Evolutionary conservation across 2,113 vertebrate genomes (phyloP).

Genomic region (Cyanoderma ruficeps): DNA sequence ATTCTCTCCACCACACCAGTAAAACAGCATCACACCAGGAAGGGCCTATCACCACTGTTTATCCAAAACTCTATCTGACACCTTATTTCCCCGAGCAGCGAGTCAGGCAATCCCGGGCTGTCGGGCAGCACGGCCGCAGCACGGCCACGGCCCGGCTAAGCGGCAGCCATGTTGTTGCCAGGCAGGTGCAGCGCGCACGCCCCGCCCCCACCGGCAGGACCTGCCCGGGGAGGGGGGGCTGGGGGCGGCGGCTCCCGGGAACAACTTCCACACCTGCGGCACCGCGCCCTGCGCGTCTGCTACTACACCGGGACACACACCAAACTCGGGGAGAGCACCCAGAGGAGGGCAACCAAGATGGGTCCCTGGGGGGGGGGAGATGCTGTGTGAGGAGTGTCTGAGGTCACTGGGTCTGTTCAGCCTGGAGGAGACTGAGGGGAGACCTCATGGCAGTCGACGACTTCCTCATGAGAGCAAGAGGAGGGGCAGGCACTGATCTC

Average conservation of each 20-base stretch:
- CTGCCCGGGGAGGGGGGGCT: too few species aligned
- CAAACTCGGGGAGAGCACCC: neutral
- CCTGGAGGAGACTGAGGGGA: neutral
- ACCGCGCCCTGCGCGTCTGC: too few species aligned
- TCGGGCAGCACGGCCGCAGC: neutral
- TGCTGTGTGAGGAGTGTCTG: fast-evolving
- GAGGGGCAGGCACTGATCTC: neutral
- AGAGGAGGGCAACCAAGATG: too few species aligned
- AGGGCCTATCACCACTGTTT: neutral
- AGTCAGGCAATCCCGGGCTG: fast-evolving
- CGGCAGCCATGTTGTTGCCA: neutral
- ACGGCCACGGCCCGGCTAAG: fast-evolving
- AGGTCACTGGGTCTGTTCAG: too few species aligned
- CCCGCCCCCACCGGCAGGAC: neutral
- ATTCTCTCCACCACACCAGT: neutral
- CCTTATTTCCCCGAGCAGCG: neutral
- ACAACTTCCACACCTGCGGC: too few species aligned
- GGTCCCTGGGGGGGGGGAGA: too few species aligned
- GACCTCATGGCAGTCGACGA: fast-evolving
- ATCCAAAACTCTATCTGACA: fast-evolving
- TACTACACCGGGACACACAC: neutral
- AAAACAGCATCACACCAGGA: neutral
- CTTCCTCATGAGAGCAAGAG: neutral
- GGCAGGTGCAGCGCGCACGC: fast-evolving
- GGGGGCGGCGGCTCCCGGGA: too few species aligned